Conservation (phyloP, 2,113 vertebrate species). For the Manacus vitellinus region DNA sequence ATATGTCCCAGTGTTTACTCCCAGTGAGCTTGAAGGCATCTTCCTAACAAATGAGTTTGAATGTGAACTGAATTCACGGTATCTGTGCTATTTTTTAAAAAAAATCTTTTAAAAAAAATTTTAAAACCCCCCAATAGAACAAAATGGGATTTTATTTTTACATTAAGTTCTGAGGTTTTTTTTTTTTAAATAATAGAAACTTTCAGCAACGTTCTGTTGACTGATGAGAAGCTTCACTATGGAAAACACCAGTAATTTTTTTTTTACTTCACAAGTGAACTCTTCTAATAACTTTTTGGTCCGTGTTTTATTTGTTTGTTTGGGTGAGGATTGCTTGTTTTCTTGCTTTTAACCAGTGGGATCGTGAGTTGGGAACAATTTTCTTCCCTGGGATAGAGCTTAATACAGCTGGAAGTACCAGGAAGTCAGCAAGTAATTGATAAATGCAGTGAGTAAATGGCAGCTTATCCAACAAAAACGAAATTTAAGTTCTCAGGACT, state of each 20-base stretch:
- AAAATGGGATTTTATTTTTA: background rate
- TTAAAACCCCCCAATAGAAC: background rate
- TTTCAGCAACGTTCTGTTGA: background rate
- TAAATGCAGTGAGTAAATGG: constrained; percentile 18
- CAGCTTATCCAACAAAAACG: background rate
- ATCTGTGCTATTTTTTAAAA: accelerated
- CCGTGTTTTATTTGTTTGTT: background rate
- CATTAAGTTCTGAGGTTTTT: background rate
- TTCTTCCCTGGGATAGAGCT: background rate
- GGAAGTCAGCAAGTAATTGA: background rate
- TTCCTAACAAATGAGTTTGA: background rate
- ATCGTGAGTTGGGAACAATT: background rate
- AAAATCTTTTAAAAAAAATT: too few relatives aligned
- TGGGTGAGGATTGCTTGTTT: background rate
- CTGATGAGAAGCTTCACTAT: background rate
- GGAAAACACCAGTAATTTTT: background rate
- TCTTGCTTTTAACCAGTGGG: background rate
- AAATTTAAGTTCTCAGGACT: constrained; percentile 45
- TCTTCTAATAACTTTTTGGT: background rate
- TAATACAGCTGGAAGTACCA: background rate
- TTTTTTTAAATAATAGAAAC: background rate
- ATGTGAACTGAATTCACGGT: background rate
- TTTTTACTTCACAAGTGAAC: background rate
- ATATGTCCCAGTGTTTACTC: background rate
- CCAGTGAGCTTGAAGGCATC: background rate